A percentile compares a stretch with the other conserved stretches of the same genome.
Evolutionary conservation across 1,140 invertebrate species (phyloP).

Genomic region (Zaprionus kolodkinae): DNA sequence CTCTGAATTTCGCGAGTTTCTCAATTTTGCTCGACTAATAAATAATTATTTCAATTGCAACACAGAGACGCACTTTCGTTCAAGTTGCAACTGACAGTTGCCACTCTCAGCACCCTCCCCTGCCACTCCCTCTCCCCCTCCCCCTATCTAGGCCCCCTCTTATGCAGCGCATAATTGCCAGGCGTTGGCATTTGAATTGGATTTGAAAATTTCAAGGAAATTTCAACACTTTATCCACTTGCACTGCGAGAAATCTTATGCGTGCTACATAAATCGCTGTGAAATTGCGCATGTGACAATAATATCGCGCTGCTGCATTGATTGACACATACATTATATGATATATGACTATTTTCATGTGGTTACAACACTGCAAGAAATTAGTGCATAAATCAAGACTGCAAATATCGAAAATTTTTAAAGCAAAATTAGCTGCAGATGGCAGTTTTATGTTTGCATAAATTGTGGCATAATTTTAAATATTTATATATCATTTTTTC

Average conservation of each 20-base stretch:
- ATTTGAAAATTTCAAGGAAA: constrained; percentile 35
- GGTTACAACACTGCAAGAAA: neutral
- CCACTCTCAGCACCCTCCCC: constrained; percentile 20
- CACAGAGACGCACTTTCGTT: constrained; percentile 55
- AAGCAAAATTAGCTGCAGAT: too few species aligned
- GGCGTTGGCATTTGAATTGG: constrained; percentile 48
- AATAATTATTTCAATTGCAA: constrained; percentile 62
- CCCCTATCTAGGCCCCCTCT: neutral
- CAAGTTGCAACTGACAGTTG: constrained; percentile 27
- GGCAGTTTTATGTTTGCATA: neutral
- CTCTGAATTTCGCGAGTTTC: neutral
- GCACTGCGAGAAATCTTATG: constrained; percentile 22
- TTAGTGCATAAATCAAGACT: neutral
- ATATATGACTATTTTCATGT: neutral
- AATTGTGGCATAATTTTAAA: neutral
- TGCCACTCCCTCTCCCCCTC: neutral
- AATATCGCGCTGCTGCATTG: neutral
- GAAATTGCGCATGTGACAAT: neutral
- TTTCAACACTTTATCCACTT: constrained; percentile 36
- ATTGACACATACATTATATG: neutral
- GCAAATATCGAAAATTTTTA: too few species aligned
- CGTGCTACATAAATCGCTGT: neutral
- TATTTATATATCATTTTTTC: neutral
- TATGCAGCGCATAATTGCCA: constrained; percentile 39
- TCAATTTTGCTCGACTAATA: constrained; percentile 40